Percentiles rank a stretch among this genome's conserved stretches.
These are phyloP conservation scores for Rhingia campestris DNA, from an alignment of 2,888 invertebrate genomes.

Conservation along the genomic window DNA sequence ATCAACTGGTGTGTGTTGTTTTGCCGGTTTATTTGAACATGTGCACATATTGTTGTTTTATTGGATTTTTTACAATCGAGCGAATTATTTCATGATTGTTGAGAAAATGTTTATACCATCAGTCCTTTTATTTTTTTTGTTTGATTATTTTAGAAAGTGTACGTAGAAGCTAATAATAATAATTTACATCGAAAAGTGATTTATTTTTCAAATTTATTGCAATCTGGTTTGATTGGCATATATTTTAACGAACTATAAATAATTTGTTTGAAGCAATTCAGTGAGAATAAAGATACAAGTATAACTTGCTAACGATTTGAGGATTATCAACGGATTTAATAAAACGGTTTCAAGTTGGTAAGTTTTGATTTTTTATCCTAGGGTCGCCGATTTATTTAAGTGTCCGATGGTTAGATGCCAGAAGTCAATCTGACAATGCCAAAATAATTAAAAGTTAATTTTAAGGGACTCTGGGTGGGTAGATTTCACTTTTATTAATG, in stretches of 20 bases:
- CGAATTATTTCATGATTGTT: background rate
- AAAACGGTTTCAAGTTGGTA: background rate
- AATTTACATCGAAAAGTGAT: constrained; percentile 10
- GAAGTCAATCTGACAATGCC: too few relatives aligned
- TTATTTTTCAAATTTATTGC: constrained; percentile 1
- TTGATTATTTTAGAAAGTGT: constrained; percentile 40
- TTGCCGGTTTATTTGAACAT: constrained; percentile 24
- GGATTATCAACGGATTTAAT: constrained; percentile 5
- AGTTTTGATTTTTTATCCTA: background rate
- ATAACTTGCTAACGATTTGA: background rate
- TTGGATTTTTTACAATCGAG: background rate
- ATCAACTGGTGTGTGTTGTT: constrained; percentile 10
- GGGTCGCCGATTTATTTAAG: background rate
- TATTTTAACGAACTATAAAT: constrained; percentile 10
- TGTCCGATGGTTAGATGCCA: background rate
- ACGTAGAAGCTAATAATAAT: constrained; percentile 3
- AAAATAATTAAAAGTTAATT: background rate
- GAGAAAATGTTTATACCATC: background rate
- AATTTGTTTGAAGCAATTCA: background rate
- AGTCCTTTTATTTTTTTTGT: background rate
- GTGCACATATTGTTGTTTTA: background rate
- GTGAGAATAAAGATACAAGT: constrained; percentile 5
- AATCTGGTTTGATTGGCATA: constrained; percentile 6
- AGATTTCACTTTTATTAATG: too few relatives aligned
- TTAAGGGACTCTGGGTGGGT: too few relatives aligned